Evolutionary conservation across 1,140 invertebrate genomes (phyloP).

Genomic region (Ridgeia piscesae): DNA sequence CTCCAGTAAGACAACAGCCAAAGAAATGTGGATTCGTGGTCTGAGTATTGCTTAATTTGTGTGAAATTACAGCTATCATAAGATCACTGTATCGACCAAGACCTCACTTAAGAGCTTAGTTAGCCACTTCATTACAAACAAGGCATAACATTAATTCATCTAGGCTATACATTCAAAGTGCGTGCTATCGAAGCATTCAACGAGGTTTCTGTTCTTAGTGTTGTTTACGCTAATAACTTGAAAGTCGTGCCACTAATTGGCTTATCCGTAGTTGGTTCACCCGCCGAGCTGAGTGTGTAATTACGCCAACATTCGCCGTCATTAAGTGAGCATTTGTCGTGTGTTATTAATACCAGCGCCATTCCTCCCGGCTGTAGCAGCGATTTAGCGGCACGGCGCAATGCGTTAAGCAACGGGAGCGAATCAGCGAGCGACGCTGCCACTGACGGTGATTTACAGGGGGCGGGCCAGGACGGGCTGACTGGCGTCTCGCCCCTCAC

Average conservation of each 20-base stretch:
- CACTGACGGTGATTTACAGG: not conserved
- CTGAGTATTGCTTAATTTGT: not conserved
- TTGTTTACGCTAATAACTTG: slow-evolving; percentile 1
- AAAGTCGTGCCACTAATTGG: not conserved
- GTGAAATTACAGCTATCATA: not conserved
- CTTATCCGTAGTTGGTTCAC: not conserved
- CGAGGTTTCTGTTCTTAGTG: not conserved
- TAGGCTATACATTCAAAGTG: not conserved
- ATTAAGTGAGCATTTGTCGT: not conserved
- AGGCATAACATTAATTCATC: not conserved
- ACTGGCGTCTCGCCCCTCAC: not conserved
- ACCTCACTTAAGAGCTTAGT: not conserved
- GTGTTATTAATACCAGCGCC: not conserved
- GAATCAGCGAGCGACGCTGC: not conserved
- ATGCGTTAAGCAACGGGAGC: not conserved
- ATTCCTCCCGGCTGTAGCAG: not conserved
- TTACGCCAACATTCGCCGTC: not conserved
- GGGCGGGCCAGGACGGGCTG: not conserved
- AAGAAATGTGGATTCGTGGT: not conserved
- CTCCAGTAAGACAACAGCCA: too few species aligned
- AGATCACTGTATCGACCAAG: not conserved
- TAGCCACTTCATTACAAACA: not conserved
- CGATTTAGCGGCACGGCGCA: not conserved
- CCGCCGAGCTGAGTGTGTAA: not conserved
- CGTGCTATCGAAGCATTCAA: not conserved